Evolutionary conservation across 1,140 invertebrate species (phyloP).

Genomic region (Mamestra configurata): DNA sequence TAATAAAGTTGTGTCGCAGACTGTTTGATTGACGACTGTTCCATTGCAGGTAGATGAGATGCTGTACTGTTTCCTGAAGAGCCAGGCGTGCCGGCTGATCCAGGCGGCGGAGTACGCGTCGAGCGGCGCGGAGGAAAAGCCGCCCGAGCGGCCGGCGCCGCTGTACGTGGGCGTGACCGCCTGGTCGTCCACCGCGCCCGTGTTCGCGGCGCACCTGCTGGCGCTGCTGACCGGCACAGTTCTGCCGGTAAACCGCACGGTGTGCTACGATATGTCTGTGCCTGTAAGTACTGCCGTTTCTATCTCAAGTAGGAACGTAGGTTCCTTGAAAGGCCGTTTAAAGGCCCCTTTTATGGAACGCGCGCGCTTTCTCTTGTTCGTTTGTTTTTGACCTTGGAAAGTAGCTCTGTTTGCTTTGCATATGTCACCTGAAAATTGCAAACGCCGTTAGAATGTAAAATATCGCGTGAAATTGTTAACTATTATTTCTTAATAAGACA

Average conservation of each 20-base stretch:
- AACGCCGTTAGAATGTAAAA: too few relatives aligned
- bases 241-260: conserved; percentile 57
- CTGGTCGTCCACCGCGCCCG: conserved; percentile 82
- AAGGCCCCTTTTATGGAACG: too few relatives aligned
- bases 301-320: too few relatives aligned
- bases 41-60: conserved; percentile 90
- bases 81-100: conserved; percentile 92
- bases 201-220: conserved; percentile 84
- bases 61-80: conserved; percentile 93
- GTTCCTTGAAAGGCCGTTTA: too few relatives aligned
- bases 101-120: conserved; percentile 87
- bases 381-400: too few relatives aligned
- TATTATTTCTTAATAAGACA: too few relatives aligned
- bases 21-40: too few relatives aligned
- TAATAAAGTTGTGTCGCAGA: too few relatives aligned
- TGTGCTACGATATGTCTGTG: conserved; percentile 66
- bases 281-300: conserved; percentile 68
- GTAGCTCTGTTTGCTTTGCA: too few relatives aligned
- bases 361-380: too few relatives aligned
- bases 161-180: conserved; percentile 89
- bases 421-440: too few relatives aligned
- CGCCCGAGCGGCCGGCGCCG: conserved; percentile 69
- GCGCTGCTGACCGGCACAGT: conserved; percentile 88
- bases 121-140: conserved; percentile 51
- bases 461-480: too few relatives aligned